Evolutionary conservation across 2,113 vertebrate species (phyloP).

Genomic region (cattle (Bos taurus)): DNA sequence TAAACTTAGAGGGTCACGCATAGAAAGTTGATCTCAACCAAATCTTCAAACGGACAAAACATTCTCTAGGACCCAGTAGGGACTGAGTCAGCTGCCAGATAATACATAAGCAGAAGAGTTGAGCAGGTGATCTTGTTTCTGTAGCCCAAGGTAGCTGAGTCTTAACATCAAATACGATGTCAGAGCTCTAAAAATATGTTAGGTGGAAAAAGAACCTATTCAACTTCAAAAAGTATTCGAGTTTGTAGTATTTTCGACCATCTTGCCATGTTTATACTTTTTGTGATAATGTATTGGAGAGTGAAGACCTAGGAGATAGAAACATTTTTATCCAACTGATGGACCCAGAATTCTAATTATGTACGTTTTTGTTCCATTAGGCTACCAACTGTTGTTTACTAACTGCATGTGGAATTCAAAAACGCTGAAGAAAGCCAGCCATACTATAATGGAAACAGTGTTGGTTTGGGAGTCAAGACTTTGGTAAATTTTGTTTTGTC

Average conservation of each 20-base stretch:
- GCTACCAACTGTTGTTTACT: neutral
- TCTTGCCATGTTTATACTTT: neutral
- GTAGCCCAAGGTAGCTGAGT: neutral
- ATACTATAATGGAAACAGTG: neutral
- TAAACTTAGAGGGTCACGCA: neutral
- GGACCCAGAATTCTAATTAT: neutral
- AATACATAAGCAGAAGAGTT: neutral
- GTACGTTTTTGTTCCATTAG: neutral
- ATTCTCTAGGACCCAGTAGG: neutral
- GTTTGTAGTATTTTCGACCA: neutral
- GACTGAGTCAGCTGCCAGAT: neutral
- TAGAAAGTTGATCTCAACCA: conserved; percentile 14
- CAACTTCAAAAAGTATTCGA: neutral
- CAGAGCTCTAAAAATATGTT: neutral
- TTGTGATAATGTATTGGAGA: neutral
- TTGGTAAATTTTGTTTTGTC: neutral
- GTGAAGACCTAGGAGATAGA: neutral
- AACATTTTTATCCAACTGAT: neutral
- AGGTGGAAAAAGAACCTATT: neutral
- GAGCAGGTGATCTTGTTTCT: neutral
- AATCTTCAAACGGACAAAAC: conserved; percentile 29
- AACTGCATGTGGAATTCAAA: neutral
- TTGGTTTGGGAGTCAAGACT: neutral
- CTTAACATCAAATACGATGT: neutral
- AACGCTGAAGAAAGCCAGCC: neutral